A percentile compares a stretch with the other conserved stretches of the same genome.
These are phyloP conservation scores for Zootoca vivipara DNA, from an alignment of 2,113 vertebrate genomes.

Conservation along the genomic window DNA sequence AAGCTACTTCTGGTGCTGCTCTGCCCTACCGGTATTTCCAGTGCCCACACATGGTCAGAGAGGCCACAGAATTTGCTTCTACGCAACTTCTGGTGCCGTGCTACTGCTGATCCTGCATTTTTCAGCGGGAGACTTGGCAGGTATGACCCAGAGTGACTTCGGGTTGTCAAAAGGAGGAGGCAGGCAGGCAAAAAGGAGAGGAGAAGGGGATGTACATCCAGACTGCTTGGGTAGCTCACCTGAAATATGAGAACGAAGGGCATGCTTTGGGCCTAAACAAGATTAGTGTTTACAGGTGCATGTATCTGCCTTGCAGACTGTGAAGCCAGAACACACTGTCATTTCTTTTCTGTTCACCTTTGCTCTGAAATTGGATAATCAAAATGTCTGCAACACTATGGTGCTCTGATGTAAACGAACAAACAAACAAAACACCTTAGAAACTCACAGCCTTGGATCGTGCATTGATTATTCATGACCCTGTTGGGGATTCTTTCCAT, in stretches of 20 bases:
- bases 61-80: no score
- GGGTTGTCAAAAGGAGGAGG: no score
- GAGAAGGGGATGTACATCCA: no score
- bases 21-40: no score
- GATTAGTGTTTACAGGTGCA: neutral
- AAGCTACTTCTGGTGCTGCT: no score
- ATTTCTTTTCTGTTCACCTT: neutral
- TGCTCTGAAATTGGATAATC: neutral
- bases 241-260: neutral
- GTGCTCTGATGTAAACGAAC: neutral
- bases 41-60: no score
- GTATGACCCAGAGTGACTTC: no score
- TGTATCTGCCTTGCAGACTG: neutral
- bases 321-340: neutral
- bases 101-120: no score
- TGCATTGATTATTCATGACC: neutral
- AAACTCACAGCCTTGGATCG: neutral
- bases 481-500: neutral
- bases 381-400: neutral
- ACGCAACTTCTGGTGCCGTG: no score
- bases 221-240: neutral
- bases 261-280: neutral
- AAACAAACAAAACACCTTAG: neutral
- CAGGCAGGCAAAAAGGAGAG: no score
- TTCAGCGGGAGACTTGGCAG: no score